Conservation (phyloP, 2,113 vertebrate genomes). For the Clarias gariepinus region DNA sequence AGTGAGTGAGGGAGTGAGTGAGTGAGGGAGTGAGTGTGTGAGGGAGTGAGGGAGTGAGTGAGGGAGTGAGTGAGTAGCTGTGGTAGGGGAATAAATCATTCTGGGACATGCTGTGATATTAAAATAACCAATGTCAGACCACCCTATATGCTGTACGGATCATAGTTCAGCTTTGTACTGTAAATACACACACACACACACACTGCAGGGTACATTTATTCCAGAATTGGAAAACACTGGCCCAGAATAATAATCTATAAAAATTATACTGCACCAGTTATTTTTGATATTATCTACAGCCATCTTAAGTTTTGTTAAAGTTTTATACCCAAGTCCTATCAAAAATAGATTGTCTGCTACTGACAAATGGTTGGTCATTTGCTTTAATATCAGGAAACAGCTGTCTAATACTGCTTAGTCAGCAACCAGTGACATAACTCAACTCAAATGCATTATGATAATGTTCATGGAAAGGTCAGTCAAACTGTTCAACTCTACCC, state of each 20-base stretch:
- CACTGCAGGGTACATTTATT: not conserved
- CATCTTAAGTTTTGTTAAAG: not conserved
- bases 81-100: not conserved
- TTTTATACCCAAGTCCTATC: not conserved
- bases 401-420: slow-evolving; percentile 17
- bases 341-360: not conserved
- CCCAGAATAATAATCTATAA: not conserved
- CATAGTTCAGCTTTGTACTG: not conserved
- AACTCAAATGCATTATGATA: slow-evolving; percentile 11
- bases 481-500: slow-evolving; percentile 3
- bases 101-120: not conserved
- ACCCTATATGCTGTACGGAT: not conserved
- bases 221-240: not conserved
- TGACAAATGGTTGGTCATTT: not conserved
- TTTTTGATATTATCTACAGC: not conserved
- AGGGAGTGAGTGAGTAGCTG: no score
- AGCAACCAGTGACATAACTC: slow-evolving; percentile 9
- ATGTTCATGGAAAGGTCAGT: slow-evolving; percentile 28
- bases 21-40: no score
- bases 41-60: no score
- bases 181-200: no score
- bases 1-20: no score
- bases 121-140: not conserved
- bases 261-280: not conserved
- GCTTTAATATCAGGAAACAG: not conserved